Evolutionary conservation across 2,888 invertebrate genomes (phyloP), one percentile per base, ranked within the genome.

Genomic region (Autographa gamma): DNA sequence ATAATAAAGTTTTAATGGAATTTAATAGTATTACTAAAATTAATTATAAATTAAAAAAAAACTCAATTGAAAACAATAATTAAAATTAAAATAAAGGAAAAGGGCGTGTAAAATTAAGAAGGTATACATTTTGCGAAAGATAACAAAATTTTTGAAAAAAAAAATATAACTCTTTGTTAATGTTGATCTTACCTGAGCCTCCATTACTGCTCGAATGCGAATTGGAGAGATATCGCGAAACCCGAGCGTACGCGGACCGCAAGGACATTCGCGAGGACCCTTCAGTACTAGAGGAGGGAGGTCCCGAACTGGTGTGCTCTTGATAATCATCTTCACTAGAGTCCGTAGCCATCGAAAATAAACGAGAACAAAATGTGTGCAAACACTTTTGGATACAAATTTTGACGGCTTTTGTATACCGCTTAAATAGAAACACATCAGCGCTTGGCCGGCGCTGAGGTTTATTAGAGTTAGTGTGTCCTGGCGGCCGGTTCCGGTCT

Each of bases 331-430:
- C 19, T 0, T 25, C 76, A 54, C 59, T 75, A 9, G 7, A 59
- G 2, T 64, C n/a, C 0, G 75, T 25, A 43, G 32, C 8, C 38
- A 34, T 13, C 14, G 18, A 13, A 32, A 61, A 75, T 1, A 68
- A 54, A 16, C 6, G 5, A 18, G 19, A 48, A 59, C 76, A 77
- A 11, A 34, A 34, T 31, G 61, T n/a, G 19, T 0, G 0, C 9
- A 1, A 56, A 19, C 60, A 79, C 38, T 60, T 38, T 2, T 18
- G 18, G 0, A 56, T n/a, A 60, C 19, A 34, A 66, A 79, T 79
- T 64, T 79, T 77, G 63, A 63, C 3, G 58, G 32, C 54, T 52
- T 48, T 48, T 48, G 31, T 38, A 0, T 16, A 66, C 67, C 32
- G 19, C 16, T 16, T 11, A 13, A 31, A 65, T 7, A 4, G 1